Percentiles rank a stretch among this genome's conserved stretches.
Conservation (phyloP, 2,113 vertebrate species). For the Solenodon paradoxus region DNA sequence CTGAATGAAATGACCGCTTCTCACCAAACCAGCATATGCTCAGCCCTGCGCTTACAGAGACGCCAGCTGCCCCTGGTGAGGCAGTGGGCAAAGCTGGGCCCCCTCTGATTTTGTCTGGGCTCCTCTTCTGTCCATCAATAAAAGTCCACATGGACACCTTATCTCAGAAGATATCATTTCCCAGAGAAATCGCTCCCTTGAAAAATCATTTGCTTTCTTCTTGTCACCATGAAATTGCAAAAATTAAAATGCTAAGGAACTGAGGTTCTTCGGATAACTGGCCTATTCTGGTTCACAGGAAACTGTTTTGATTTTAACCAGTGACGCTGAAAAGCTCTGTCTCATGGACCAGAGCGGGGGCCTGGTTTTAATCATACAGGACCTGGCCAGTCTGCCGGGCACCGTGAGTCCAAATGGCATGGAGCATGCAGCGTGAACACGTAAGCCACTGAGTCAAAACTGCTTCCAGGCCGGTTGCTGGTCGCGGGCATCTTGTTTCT, state of each 20-base stretch:
- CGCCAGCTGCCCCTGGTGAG: background rate
- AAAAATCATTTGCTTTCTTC: slow-evolving; percentile 23
- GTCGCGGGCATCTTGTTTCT: background rate
- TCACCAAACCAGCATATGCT: background rate
- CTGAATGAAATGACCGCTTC: background rate
- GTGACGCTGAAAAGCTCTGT: slow-evolving; percentile 33
- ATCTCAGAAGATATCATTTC: background rate
- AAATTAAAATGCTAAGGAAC: background rate
- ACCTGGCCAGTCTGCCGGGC: background rate
- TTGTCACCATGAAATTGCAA: background rate
- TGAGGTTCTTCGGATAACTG: slow-evolving; percentile 18
- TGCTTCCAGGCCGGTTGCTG: background rate
- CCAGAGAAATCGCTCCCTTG: background rate
- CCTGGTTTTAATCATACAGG: slow-evolving; percentile 15
- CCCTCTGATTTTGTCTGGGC: background rate
- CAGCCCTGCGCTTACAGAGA: background rate
- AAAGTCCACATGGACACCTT: background rate
- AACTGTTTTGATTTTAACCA: slow-evolving; percentile 28
- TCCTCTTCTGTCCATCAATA: background rate
- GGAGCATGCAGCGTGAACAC: fast-evolving
- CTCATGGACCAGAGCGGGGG: background rate
- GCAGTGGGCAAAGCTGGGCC: no score
- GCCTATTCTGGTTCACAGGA: background rate
- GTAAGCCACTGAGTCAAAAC: background rate
- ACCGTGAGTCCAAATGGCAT: background rate